Conservation (phyloP, 2,888 invertebrate genomes). For the Anarsia innoxiella region DNA sequence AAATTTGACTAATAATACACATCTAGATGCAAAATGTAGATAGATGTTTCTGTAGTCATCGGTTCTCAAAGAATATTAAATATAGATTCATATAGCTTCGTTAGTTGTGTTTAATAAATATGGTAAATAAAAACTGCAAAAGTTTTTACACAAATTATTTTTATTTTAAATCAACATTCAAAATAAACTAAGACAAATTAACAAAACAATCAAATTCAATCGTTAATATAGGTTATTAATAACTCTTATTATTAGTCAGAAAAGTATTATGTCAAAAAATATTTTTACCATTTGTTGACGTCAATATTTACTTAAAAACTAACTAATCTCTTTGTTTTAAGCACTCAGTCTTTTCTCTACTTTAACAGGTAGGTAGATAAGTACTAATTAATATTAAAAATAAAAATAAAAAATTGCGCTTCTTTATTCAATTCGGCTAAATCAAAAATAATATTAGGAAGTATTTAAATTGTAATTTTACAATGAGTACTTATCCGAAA, state of each 20-base stretch:
- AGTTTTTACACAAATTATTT: slow-evolving; percentile 15
- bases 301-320: too few species aligned
- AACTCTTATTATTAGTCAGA: too few species aligned
- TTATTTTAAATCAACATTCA: slow-evolving; percentile 13
- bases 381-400: slow-evolving; percentile 13
- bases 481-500: slow-evolving; percentile 15
- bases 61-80: slow-evolving; percentile 20
- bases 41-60: slow-evolving; percentile 19
- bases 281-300: too few species aligned
- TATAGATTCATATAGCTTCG: slow-evolving; percentile 16
- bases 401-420: slow-evolving; percentile 13
- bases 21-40: slow-evolving; percentile 16
- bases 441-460: slow-evolving; percentile 15
- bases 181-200: slow-evolving; percentile 14
- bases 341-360: slow-evolving; percentile 16
- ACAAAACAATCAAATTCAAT: slow-evolving; percentile 12
- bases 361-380: too few species aligned
- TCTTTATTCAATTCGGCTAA: slow-evolving; percentile 12
- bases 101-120: slow-evolving; percentile 19
- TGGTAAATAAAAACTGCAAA: slow-evolving; percentile 18
- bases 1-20: slow-evolving; percentile 19
- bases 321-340: slow-evolving; percentile 14
- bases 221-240: too few species aligned
- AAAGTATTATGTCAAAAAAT: too few species aligned
- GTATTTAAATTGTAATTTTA: slow-evolving; percentile 6